Percentiles rank a stretch among this genome's conserved stretches.
Evolutionary conservation across 2,888 invertebrate genomes (phyloP).

Genomic region (Malacosoma neustria): DNA sequence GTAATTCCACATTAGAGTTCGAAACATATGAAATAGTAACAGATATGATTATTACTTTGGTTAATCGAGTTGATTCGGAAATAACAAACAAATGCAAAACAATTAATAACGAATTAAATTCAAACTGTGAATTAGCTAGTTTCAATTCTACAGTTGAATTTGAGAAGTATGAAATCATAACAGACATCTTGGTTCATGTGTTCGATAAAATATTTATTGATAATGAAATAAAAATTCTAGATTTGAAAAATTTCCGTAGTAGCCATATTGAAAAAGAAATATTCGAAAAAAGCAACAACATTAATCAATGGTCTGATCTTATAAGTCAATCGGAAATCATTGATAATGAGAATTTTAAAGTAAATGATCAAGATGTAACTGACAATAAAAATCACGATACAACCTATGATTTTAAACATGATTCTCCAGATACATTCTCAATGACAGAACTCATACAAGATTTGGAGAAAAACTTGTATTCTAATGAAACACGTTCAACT

Average conservation of each 20-base stretch:
- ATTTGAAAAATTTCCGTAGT: not conserved
- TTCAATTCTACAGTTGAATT: slow-evolving; percentile 59
- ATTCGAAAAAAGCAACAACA: not conserved
- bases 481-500: slow-evolving; percentile 37
- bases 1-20: not conserved
- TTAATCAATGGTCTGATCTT: not conserved
- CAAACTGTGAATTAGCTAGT: slow-evolving; percentile 30
- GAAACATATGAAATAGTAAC: not conserved
- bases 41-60: not conserved
- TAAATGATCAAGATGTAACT: slow-evolving; percentile 3
- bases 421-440: slow-evolving; percentile 31
- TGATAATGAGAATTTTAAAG: not conserved
- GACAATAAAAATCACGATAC: slow-evolving; percentile 1
- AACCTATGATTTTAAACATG: not conserved
- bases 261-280: no score
- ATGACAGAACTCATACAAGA: slow-evolving; percentile 47
- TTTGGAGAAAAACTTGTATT: slow-evolving; percentile 29
- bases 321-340: not conserved
- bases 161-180: slow-evolving; percentile 49
- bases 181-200: slow-evolving; percentile 37
- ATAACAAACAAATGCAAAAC: not conserved
- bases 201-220: no score
- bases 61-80: not conserved
- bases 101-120: slow-evolving; percentile 23
- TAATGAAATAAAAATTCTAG: slow-evolving; percentile 28